phyloP scores from a whole-genome alignment of 1,140 invertebrate genomes.

The Euwallacea fornicatus region DNA sequence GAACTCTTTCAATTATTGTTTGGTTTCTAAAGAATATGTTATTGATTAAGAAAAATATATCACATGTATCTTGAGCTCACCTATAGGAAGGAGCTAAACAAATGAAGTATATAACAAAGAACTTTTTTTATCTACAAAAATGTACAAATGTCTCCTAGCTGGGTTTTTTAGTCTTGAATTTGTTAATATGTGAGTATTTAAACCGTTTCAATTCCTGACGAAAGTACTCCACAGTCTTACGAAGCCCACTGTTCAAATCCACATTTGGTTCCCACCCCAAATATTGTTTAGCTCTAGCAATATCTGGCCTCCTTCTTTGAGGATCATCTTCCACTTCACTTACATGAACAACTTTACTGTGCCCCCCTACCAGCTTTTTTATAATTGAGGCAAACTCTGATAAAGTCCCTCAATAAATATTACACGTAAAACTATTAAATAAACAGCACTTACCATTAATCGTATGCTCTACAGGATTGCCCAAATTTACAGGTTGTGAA shows the following conservation, averaged over 20 bases:
- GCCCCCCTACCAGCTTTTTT: conserved; percentile 80
- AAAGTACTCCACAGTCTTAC: conserved; percentile 91
- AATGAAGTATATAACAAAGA: not conserved
- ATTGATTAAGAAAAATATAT: too few species aligned
- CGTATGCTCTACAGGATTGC: conserved; percentile 97
- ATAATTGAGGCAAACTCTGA: conserved; percentile 94
- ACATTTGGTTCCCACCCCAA: conserved; percentile 95
- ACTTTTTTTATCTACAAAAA: too few species aligned
- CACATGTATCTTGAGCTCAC: too few species aligned
- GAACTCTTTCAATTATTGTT: too few species aligned
- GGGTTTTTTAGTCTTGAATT: conserved; percentile 37
- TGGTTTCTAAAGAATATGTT: too few species aligned
- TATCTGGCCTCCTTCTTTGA: conserved; percentile 90
- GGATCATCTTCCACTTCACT: conserved; percentile 94
- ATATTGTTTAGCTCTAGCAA: conserved; percentile 80
- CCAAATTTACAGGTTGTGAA: conserved; percentile 91
- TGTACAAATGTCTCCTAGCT: conserved; percentile 12
- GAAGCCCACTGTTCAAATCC: conserved; percentile 77
- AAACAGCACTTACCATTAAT: conserved; percentile 72
- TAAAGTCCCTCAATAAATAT: conserved; percentile 34
- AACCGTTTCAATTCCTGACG: conserved; percentile 76
- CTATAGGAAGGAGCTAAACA: too few species aligned
- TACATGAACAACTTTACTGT: conserved; percentile 79
- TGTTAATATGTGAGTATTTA: conserved; percentile 49
- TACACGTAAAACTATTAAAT: not conserved